Base-by-base conservation (phyloP, 2,113 vertebrate species). In the Catharus bicknelli region DNA sequence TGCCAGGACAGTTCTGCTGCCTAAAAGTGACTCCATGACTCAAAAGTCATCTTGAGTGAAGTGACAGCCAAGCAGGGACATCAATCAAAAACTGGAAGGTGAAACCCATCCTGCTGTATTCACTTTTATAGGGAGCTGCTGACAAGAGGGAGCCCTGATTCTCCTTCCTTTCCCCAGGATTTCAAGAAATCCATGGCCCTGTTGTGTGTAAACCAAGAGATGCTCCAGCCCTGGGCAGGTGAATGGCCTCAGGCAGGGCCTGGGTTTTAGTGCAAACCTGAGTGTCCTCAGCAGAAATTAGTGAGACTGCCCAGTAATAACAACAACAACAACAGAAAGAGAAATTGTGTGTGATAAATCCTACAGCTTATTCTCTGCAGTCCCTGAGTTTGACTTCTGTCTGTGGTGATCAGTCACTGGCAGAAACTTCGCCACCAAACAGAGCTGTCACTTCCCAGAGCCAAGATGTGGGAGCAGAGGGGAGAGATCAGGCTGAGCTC, bases 331-430 rank as follows among this genome's bases (percentile, higher is more conserved):
- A n/a, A n/a, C 7, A 3, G 8, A 8, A 62, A 2, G 1, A 22
- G 20, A 59, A 79, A n/a, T 34, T 1, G 0, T 10, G 8, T 78
- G 29, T 26, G n/a, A 58, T 32, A n/a, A 64, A 12, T 30, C 42
- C 59, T 12, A 0, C 13, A 12, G 13, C 2, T 4, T 3, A 1
- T 57, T 53, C 21, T 19, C 0, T 0, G 47, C 47, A 64, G 47
- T 7, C 38, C 30, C 7, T 12, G n/a, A 38, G n/a, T 51, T 7
- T 2, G 3, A 7, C 23, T 88, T 19, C 42, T 75, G 55, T 8
- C 42, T 2, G 0, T 13, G n/a, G 29, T 19, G 84, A 62, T 75
- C n/a, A 15, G 53, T 47, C 3, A 0, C 50, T 74, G 77, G 62
- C 85, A 85, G 57, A 57, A 69, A 3, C 27, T 61, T 47, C 43